Evolutionary conservation across 2,888 invertebrate species (phyloP), one percentile per base, ranked within the genome.

Genomic region (Crocallis elinguaria): DNA sequence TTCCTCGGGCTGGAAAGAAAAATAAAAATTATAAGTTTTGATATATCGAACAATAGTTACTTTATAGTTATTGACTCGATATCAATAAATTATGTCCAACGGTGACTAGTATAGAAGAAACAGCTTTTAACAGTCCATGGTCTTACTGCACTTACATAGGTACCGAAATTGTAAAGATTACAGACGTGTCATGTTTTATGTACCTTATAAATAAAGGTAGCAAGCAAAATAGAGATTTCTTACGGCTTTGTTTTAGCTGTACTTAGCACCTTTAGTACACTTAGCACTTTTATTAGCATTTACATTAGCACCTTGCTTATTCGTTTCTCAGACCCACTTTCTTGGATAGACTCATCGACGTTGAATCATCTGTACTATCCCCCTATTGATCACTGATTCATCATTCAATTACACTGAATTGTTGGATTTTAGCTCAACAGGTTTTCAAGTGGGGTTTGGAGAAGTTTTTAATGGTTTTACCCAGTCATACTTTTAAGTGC

Each of bases 1-100:
- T 71, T 92, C 87, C 44, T 92, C 86, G 54, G 88, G 86, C 92
- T 92, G 83, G 17, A 69, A 84, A 71, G 33, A 45, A 7, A 52
- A 36, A 49, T 35, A 38, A 23, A 0, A 16, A 27, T 19, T n/a
- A 33, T 50, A 16, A 50, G n/a, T 16, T 14, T 19, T 32, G n/a
- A n/a, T 25, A 7, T 9, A n/a, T n/a, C n/a, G n/a, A n/a, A n/a
- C n/a, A n/a, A n/a, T n/a, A n/a, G n/a, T n/a, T n/a, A n/a, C n/a
- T n/a, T n/a, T n/a, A n/a, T n/a, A n/a, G n/a, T n/a, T n/a, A n/a
- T n/a, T n/a, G n/a, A n/a, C n/a, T n/a, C n/a, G n/a, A n/a, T n/a
- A n/a, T n/a, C n/a, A n/a, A n/a, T n/a, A n/a, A n/a, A n/a, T n/a
- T n/a, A n/a, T n/a, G n/a, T n/a, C n/a, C n/a, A n/a, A n/a, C n/a